Base-by-base conservation (phyloP, 1,140 invertebrate genomes). In the Trachymyrmex septentrionalis region DNA sequence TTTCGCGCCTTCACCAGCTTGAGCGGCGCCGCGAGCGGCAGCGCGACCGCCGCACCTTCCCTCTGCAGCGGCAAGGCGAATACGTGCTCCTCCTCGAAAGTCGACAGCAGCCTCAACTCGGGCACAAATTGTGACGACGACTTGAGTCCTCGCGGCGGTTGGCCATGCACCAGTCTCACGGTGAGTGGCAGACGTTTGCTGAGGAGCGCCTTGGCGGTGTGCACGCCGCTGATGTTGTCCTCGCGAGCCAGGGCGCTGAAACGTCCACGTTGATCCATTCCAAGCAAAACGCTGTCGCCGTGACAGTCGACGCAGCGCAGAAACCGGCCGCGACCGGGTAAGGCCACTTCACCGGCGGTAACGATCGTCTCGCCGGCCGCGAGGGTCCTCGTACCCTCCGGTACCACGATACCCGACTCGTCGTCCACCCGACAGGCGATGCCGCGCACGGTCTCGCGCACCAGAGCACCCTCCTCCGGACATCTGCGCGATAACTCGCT, bases 161-260 rank as follows among this genome's bases (percentile, higher is more conserved):
- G 97, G 24, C 98, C 98, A 91, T 98, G 98, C 1, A 99, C 98
- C 87, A 99, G 96, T 92, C 98, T 95, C 1, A 99, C 98, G 75
- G 98, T 99, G 69, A 99, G 95, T 2, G 99, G 99, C 94, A 99
- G 96, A 82, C 98, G 96, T 93, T 99, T 99, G 87, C 97, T 97
- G 53, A 99, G 95, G 72, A 99, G 96, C 92, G 98, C 98, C 91
- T 97, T 97, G 9, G 97, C 97, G 67, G 97, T 98, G 94, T 99
- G 98, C 16, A 99, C 98, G 7, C 98, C 98, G 92, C 98, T 98
- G 86, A 99, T 99, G 94, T 98, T 99, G 90, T 98, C 98, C 94
- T 98, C 98, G 92, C 97, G 97, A 48, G 98, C 98, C 30, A 99
- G 96, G 1, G 97, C 97, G 90, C 98, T 99, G 95, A 99, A 99